phyloP scores from a whole-genome alignment of 2,113 vertebrate genomes.

The Fukomys damarensis region DNA sequence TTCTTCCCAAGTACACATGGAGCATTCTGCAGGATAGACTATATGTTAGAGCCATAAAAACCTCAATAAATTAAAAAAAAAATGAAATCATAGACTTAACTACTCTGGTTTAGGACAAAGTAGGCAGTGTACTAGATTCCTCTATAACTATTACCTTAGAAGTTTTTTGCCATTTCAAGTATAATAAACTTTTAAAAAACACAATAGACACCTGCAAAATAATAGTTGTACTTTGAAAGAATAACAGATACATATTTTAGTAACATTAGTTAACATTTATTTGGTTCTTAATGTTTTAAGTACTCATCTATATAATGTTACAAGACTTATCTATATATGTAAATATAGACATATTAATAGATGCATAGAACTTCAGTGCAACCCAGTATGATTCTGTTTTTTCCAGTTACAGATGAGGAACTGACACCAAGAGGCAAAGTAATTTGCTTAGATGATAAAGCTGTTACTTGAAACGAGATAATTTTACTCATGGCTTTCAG shows the following conservation, averaged over 20 bases:
- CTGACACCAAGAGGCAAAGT: constrained; percentile 38
- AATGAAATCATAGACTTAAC: constrained; percentile 2
- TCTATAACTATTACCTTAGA: not conserved
- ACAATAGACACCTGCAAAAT: not conserved
- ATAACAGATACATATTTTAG: not conserved
- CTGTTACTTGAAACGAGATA: constrained; percentile 31
- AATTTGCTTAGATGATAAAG: not conserved
- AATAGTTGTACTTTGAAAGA: constrained; percentile 27
- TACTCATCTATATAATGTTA: not conserved
- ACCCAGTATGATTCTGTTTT: not conserved
- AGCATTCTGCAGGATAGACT: not conserved
- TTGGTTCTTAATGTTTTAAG: constrained; percentile 36
- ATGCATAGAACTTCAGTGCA: not conserved
- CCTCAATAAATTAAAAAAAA: constrained; percentile 1
- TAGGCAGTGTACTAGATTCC: not conserved
- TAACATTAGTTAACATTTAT: not conserved
- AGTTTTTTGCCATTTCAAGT: constrained; percentile 14
- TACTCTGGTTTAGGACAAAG: not conserved
- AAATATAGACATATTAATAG: not conserved
- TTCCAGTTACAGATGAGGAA: not conserved
- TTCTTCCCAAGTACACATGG: not conserved
- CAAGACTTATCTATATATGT: not conserved
- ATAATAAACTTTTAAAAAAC: constrained; percentile 7
- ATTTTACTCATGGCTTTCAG: constrained; percentile 30
- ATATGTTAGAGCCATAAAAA: not conserved